These are phyloP conservation scores for Merodon equestris DNA, from an alignment of 2,888 invertebrate species.

Conservation along the genomic window DNA sequence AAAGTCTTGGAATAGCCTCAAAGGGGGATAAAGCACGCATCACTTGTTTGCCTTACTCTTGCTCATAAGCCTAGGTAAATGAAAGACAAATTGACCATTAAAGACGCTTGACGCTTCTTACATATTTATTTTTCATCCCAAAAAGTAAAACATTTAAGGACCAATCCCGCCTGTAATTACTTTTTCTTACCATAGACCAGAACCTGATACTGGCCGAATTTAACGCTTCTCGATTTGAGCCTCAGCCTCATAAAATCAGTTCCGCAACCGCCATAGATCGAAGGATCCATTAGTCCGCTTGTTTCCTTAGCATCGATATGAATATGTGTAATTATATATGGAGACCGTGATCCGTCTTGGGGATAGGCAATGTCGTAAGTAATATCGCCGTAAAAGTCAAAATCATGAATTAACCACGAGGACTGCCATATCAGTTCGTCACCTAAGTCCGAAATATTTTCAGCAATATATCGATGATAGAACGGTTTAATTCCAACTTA, in stretches of 20 bases:
- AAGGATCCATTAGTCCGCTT: slow-evolving; percentile 20
- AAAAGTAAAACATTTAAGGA: background rate
- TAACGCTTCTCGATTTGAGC: slow-evolving; percentile 34
- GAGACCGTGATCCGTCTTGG: slow-evolving; percentile 17
- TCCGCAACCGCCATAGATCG: slow-evolving; percentile 28
- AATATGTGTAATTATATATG: slow-evolving; percentile 39
- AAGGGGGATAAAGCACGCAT: no score
- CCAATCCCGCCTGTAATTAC: background rate
- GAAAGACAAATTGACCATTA: no score
- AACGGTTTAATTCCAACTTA: no score
- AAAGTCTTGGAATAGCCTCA: no score
- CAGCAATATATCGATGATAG: no score
- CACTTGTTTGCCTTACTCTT: no score
- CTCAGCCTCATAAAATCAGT: slow-evolving; percentile 26
- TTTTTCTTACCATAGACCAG: slow-evolving; percentile 48
- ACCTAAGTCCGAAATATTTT: slow-evolving; percentile 18
- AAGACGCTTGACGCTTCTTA: background rate
- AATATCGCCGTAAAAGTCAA: slow-evolving; percentile 17
- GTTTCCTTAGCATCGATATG: slow-evolving; percentile 31
- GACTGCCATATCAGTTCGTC: slow-evolving; percentile 42
- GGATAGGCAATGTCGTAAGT: slow-evolving; percentile 34
- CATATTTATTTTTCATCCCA: background rate
- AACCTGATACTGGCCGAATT: slow-evolving; percentile 15
- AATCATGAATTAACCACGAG: slow-evolving; percentile 10
- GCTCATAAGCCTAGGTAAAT: no score